Evolutionary conservation across 2,797 vertebrate genomes (phyloP).

Genomic region (Enteromius viviparus): DNA sequence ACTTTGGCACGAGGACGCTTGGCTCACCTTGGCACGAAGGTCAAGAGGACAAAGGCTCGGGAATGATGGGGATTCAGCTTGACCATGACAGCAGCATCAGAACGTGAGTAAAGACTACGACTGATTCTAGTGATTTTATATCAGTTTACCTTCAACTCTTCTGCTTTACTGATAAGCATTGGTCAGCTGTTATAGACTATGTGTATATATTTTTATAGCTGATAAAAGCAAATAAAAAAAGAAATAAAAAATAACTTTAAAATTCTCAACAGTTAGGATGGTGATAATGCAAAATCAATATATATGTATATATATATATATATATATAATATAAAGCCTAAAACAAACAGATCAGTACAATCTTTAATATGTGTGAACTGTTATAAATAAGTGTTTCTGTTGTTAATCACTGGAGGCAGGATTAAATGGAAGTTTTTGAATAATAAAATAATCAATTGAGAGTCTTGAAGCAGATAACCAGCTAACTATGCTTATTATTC

Average conservation of each 20-base stretch:
- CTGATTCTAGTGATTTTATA: slow-evolving; percentile 2
- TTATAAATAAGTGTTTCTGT: not conserved
- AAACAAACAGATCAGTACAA: not conserved
- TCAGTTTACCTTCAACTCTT: not conserved
- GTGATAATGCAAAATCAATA: not conserved
- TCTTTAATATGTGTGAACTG: not conserved
- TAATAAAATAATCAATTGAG: not conserved
- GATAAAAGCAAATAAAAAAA: not conserved
- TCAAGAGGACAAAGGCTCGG: slow-evolving; percentile 13
- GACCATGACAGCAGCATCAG: not conserved
- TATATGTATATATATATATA: no score
- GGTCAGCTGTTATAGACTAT: not conserved
- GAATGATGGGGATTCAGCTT: slow-evolving; percentile 33
- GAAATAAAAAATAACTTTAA: no score
- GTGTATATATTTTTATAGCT: not conserved
- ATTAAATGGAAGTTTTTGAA: not conserved
- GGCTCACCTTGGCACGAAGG: slow-evolving; percentile 33
- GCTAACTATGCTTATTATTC: not conserved
- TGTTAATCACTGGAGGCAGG: not conserved
- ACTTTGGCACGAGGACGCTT: slow-evolving; percentile 46
- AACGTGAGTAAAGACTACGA: slow-evolving; percentile 56
- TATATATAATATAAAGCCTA: not conserved
- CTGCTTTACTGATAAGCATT: not conserved
- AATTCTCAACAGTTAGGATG: not conserved
- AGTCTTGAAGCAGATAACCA: not conserved